A percentile compares a stretch with the other conserved stretches of the same genome.
Conservation (phyloP, 2,797 vertebrate species). For the Sternotherus odoratus region DNA sequence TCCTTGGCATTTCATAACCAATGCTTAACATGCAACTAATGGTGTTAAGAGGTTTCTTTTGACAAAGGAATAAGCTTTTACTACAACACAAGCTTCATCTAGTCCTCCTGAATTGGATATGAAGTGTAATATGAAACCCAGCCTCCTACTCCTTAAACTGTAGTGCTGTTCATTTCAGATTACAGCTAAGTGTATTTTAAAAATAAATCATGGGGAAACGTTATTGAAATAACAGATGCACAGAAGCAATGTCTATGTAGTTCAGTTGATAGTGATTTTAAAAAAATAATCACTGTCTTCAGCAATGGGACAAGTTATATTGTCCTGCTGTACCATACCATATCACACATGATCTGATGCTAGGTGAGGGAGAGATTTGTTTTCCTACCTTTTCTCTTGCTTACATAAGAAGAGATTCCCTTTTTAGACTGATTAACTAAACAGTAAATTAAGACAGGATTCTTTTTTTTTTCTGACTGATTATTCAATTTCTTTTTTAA, state of each 20-base stretch:
- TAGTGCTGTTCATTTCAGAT: background rate
- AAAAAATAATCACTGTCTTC: background rate
- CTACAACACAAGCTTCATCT: background rate
- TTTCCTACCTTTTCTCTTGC: constrained; percentile 8
- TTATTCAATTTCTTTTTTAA: constrained; percentile 4
- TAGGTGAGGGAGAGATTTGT: background rate
- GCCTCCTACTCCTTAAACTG: background rate
- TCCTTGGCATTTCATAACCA: background rate
- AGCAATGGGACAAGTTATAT: background rate
- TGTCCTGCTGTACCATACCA: background rate
- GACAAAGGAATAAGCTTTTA: background rate
- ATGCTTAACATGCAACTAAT: background rate
- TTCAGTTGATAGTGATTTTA: background rate
- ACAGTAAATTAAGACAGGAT: background rate
- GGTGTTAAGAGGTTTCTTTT: background rate
- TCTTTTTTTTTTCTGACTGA: background rate
- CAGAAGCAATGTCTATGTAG: background rate
- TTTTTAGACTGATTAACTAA: background rate
- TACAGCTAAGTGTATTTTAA: rapidly evolving
- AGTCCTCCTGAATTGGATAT: background rate
- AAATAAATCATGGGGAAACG: background rate
- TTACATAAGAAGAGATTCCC: background rate
- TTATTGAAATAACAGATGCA: background rate
- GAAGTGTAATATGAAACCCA: background rate
- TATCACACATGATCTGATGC: background rate